These are phyloP conservation scores for Neoscelio sp. DNA, from an alignment of 2,888 invertebrate genomes.

Conservation along the genomic window DNA sequence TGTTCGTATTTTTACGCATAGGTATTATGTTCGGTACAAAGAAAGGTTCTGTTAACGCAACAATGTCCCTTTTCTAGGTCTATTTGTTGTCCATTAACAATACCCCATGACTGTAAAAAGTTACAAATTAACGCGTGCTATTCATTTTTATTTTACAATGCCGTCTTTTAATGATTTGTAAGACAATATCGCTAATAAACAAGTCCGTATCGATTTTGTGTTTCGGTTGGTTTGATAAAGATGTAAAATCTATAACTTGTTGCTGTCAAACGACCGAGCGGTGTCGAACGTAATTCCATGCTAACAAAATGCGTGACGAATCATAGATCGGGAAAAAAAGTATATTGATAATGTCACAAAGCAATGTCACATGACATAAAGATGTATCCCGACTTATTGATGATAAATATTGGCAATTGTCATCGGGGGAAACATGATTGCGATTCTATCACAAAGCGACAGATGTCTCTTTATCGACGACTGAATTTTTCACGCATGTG, in stretches of 20 bases:
- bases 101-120: constrained; percentile 40
- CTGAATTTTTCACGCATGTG: constrained; percentile 79
- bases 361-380: constrained; percentile 45
- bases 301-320: constrained; percentile 44
- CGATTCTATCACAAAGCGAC: constrained; percentile 64
- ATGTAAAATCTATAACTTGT: constrained; percentile 55
- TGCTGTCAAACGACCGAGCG: constrained; percentile 34
- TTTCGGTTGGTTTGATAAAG: constrained; percentile 1
- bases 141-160: constrained; percentile 9
- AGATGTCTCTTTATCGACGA: constrained; percentile 73
- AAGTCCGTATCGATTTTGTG: constrained; percentile 24
- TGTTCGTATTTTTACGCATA: constrained; percentile 48
- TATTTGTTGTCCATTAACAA: constrained; percentile 52
- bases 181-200: neutral
- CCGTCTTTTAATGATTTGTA: constrained; percentile 17
- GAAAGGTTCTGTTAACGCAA: constrained; percentile 50
- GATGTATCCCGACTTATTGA: constrained; percentile 44
- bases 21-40: constrained; percentile 25
- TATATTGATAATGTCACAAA: constrained; percentile 37
- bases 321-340: constrained; percentile 44
- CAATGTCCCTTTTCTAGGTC: constrained; percentile 50
- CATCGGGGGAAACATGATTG: constrained; percentile 21
- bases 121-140: constrained; percentile 45
- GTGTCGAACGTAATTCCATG: constrained; percentile 25
- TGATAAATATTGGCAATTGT: constrained; percentile 51